Conservation (phyloP, 2,888 invertebrate genomes). For the Idaea biselata region DNA sequence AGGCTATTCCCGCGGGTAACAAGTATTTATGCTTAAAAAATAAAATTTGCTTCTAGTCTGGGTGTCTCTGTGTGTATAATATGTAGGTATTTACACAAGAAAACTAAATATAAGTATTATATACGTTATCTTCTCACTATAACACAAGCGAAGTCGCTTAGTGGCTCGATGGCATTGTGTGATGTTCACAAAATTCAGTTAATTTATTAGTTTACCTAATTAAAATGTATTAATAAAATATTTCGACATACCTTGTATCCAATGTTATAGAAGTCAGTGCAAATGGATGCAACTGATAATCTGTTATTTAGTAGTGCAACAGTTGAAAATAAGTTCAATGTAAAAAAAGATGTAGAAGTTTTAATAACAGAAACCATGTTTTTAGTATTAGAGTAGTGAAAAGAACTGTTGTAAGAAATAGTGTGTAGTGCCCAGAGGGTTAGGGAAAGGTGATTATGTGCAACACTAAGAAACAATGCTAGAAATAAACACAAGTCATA, state of each 20-base stretch:
- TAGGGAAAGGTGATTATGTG: conserved; percentile 64
- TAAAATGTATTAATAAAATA: neutral
- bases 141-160: no score
- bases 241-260: neutral
- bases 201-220: neutral
- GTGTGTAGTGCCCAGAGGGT: conserved; percentile 50
- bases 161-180: no score
- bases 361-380: conserved; percentile 51
- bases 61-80: no score
- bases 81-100: no score
- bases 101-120: no score
- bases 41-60: no score
- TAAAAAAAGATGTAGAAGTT: neutral
- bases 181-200: no score
- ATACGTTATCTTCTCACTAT: no score
- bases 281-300: neutral
- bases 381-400: conserved; percentile 63
- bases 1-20: no score
- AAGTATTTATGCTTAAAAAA: no score
- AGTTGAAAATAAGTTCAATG: neutral
- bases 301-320: neutral
- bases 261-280: conserved; percentile 6
- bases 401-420: conserved; percentile 39
- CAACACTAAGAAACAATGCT: conserved; percentile 41
- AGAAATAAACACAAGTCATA: conserved; percentile 54